A percentile compares a stretch with the other conserved stretches of the same genome.
These are phyloP conservation scores for Luidia sarsii DNA, from an alignment of 53 echinoderm and acorn worm genomes.

Conservation along the genomic window DNA sequence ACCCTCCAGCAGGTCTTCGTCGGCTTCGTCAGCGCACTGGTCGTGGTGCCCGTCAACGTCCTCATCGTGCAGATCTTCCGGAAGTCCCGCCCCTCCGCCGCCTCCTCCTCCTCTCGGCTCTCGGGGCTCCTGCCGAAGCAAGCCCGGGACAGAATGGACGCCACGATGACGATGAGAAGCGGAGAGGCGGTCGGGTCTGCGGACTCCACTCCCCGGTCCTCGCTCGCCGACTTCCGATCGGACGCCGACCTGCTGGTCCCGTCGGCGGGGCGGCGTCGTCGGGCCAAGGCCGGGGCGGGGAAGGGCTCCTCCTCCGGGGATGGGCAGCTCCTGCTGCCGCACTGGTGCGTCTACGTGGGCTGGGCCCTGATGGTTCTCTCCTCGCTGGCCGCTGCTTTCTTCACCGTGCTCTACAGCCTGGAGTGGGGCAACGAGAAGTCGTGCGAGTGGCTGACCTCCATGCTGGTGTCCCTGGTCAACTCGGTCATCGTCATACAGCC, in stretches of 20 bases:
- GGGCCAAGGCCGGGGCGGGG: no score
- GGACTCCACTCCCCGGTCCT: slow-evolving; percentile 5
- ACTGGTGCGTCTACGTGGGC: slow-evolving; percentile 75
- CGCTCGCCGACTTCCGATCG: slow-evolving; percentile 4
- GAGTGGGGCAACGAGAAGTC: slow-evolving; percentile 76
- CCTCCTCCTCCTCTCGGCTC: slow-evolving; percentile 32
- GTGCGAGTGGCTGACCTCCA: slow-evolving; percentile 66
- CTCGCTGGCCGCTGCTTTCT: slow-evolving; percentile 65
- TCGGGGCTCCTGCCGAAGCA: slow-evolving; percentile 19
- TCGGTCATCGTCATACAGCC: slow-evolving; percentile 79
- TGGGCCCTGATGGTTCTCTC: slow-evolving; percentile 62
- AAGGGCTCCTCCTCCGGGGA: neutral
- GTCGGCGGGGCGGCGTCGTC: neutral
- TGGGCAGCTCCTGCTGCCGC: slow-evolving; percentile 54
- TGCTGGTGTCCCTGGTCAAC: slow-evolving; percentile 74
- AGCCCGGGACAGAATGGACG: slow-evolving; percentile 17
- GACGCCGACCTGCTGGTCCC: slow-evolving; percentile 16
- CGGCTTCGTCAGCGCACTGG: slow-evolving; percentile 66
- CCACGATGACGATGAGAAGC: no score
- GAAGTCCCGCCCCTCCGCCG: slow-evolving; percentile 51
- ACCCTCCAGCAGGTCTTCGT: slow-evolving; percentile 61
- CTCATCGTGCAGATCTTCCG: slow-evolving; percentile 80
- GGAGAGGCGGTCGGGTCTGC: neutral
- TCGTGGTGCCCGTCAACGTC: slow-evolving; percentile 76
- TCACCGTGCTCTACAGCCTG: slow-evolving; percentile 69